These are phyloP conservation scores for Oreochromis spilurus DNA, from an alignment of 2,113 vertebrate species.

Conservation along the genomic window DNA sequence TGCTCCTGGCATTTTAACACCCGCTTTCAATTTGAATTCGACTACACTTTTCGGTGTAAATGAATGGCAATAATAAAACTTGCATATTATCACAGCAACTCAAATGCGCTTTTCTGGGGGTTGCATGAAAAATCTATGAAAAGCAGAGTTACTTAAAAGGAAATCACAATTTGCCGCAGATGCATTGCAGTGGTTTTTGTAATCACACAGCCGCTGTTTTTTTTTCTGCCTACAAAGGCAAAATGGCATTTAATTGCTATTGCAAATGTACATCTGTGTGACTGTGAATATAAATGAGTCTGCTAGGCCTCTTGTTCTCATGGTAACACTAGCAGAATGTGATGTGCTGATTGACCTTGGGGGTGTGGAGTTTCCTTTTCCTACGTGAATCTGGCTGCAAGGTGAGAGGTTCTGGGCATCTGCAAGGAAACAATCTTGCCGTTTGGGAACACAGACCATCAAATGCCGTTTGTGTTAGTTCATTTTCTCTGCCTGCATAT, in stretches of 20 bases:
- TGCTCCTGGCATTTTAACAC: constrained; percentile 26
- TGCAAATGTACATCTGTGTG: constrained; percentile 66
- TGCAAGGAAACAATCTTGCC: not conserved
- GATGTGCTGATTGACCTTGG: constrained; percentile 67
- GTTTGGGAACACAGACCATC: not conserved
- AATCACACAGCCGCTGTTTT: not conserved
- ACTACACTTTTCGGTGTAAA: constrained; percentile 2
- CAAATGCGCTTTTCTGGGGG: constrained; percentile 1
- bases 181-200: constrained; percentile 5
- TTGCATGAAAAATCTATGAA: constrained; percentile 32
- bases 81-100: constrained; percentile 24
- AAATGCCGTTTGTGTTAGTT: not conserved
- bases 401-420: constrained; percentile 22
- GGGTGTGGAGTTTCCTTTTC: constrained; percentile 35
- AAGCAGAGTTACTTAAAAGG: constrained; percentile 3
- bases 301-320: constrained; percentile 65
- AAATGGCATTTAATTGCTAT: constrained; percentile 65
- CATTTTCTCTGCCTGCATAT: not conserved
- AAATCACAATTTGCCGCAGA: constrained; percentile 10
- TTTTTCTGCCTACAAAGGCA: constrained; percentile 31
- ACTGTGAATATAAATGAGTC: constrained; percentile 69
- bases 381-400: constrained; percentile 5
- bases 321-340: constrained; percentile 67
- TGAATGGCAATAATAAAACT: constrained; percentile 32
- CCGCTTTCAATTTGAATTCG: constrained; percentile 19